Evolutionary conservation across 2,888 invertebrate genomes (phyloP).

Genomic region (Congeria kusceri): DNA sequence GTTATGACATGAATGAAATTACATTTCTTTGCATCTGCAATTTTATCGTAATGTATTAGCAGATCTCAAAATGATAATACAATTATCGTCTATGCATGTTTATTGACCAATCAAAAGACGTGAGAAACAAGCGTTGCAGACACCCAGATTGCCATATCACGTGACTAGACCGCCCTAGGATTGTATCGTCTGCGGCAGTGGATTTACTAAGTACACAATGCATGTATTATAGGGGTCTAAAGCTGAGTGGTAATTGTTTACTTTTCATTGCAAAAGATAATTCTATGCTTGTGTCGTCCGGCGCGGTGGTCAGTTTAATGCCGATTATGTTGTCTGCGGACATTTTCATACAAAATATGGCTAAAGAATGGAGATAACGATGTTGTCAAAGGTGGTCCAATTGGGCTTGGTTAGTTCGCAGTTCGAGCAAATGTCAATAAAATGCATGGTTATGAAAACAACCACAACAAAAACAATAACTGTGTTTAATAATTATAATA

Average conservation of each 20-base stretch:
- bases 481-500: no score
- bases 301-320: conserved; percentile 30
- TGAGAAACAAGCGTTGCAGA: conserved; percentile 33
- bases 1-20: no score
- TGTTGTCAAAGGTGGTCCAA: no score
- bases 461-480: no score
- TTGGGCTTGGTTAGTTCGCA: no score
- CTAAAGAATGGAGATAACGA: background rate
- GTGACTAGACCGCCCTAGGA: conserved; percentile 22
- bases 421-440: no score
- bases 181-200: conserved; percentile 34
- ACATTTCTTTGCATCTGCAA: no score
- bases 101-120: conserved; percentile 16
- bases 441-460: no score
- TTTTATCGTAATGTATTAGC: no score
- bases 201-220: conserved; percentile 43
- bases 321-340: conserved; percentile 36
- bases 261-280: conserved; percentile 15
- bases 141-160: conserved; percentile 34
- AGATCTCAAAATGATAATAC: no score
- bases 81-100: no score
- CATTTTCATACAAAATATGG: conserved; percentile 1
- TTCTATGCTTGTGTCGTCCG: background rate
- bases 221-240: conserved; percentile 17
- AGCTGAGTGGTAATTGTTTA: conserved; percentile 25